Conservation (phyloP, 2,888 invertebrate species). For the Noctua pronuba region DNA sequence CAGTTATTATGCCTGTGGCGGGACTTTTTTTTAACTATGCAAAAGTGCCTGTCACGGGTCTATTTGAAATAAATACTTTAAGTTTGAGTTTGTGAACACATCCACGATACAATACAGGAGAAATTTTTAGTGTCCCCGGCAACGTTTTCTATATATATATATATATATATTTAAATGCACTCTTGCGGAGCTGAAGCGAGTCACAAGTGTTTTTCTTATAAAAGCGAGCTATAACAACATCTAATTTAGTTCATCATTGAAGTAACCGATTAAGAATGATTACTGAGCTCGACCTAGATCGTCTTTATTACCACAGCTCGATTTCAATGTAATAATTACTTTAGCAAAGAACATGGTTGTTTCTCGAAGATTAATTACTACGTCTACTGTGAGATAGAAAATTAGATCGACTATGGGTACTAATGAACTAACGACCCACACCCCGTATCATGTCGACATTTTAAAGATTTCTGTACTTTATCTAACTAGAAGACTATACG, state of each 20-base stretch:
- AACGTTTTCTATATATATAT: no score
- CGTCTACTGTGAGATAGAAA: not conserved
- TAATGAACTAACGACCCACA: not conserved
- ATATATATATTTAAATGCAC: no score
- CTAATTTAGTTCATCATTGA: conserved; percentile 6
- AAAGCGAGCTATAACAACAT: conserved; percentile 13
- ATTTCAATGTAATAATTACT: conserved; percentile 11
- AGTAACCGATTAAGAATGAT: conserved; percentile 15
- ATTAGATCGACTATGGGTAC: not conserved
- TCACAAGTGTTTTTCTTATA: not conserved
- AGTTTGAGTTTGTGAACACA: no score
- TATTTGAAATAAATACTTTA: no score
- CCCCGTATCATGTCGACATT: not conserved
- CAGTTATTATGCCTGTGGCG: no score
- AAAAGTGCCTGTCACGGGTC: no score
- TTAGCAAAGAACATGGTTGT: not conserved
- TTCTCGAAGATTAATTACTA: conserved; percentile 8
- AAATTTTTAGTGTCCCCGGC: no score
- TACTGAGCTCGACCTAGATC: conserved; percentile 31
- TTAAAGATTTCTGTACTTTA: not conserved
- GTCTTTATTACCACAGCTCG: not conserved
- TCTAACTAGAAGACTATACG: not conserved
- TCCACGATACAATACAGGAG: no score
- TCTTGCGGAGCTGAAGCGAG: not conserved
- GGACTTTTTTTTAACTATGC: no score